Evolutionary conservation across 2,113 vertebrate species (phyloP).

Genomic region (Alces alces): DNA sequence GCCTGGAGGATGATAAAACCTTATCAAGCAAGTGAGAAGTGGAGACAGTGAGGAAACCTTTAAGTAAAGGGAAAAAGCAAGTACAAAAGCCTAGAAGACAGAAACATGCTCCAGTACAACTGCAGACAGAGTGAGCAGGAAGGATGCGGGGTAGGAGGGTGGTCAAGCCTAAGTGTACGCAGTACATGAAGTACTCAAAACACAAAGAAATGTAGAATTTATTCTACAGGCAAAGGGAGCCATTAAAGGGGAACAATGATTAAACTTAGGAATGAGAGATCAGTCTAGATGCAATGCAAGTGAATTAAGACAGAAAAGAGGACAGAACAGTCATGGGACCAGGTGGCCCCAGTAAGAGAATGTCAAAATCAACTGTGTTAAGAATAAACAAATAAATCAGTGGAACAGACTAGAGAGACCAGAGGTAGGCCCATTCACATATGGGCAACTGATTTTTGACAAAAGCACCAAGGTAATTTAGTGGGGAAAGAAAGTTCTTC

Average conservation of each 20-base stretch:
- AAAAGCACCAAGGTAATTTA: background rate
- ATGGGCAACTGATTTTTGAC: background rate
- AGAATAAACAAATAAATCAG: background rate
- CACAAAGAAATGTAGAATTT: background rate
- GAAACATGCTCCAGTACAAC: background rate
- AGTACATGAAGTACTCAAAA: background rate
- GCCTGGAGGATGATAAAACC: background rate
- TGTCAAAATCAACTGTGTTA: background rate
- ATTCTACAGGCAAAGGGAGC: background rate
- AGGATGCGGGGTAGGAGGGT: accelerated
- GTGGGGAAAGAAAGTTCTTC: background rate
- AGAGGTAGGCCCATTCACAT: background rate
- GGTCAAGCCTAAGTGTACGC: background rate
- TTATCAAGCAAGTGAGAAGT: background rate
- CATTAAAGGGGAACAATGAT: background rate
- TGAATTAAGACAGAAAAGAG: background rate
- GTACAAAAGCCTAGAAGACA: background rate
- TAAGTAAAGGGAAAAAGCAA: background rate
- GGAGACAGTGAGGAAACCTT: background rate
- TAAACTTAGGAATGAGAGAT: background rate
- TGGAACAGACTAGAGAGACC: background rate
- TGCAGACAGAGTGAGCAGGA: background rate
- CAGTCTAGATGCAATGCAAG: background rate
- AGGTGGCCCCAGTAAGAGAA: background rate
- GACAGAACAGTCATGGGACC: background rate